phyloP scores from a whole-genome alignment of 2,888 invertebrate genomes.

The Lepas anatifera region DNA sequence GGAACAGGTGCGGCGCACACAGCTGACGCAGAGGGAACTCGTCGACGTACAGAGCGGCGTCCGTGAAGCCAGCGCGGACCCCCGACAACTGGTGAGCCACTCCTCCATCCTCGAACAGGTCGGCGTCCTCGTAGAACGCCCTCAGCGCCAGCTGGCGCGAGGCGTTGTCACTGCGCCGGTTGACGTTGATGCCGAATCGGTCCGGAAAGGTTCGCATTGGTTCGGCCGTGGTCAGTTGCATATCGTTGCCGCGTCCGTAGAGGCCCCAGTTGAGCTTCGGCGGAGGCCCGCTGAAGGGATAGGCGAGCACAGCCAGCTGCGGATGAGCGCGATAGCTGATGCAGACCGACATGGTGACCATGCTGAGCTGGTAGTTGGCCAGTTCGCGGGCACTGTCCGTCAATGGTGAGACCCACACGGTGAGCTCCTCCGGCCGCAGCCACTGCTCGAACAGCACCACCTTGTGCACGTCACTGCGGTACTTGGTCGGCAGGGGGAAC shows the following conservation, averaged over 20 bases:
- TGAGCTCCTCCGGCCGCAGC: not conserved
- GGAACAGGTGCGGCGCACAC: not conserved
- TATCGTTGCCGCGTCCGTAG: conserved; percentile 3
- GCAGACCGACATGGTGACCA: not conserved
- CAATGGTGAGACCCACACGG: not conserved
- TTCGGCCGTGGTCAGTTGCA: not conserved
- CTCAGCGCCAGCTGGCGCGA: not conserved
- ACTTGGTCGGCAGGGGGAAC: not conserved
- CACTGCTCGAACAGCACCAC: conserved; percentile 10
- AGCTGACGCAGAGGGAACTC: not conserved
- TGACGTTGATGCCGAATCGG: not conserved
- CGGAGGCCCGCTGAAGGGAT: too few relatives aligned
- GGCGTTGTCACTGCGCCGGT: not conserved
- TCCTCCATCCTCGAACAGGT: not conserved
- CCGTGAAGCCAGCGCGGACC: not conserved
- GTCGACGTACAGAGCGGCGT: not conserved
- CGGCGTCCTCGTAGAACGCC: not conserved
- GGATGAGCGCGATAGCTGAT: not conserved
- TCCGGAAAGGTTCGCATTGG: not conserved
- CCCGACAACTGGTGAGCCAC: not conserved
- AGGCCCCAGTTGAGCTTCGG: not conserved
- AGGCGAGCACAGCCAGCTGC: not conserved
- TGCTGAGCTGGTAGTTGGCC: too few relatives aligned
- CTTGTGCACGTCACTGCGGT: not conserved
- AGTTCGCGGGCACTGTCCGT: not conserved